Evolutionary conservation across 2,888 invertebrate species (phyloP), one percentile per base, ranked within the genome.

Genomic region (Ophion ventricosus): DNA sequence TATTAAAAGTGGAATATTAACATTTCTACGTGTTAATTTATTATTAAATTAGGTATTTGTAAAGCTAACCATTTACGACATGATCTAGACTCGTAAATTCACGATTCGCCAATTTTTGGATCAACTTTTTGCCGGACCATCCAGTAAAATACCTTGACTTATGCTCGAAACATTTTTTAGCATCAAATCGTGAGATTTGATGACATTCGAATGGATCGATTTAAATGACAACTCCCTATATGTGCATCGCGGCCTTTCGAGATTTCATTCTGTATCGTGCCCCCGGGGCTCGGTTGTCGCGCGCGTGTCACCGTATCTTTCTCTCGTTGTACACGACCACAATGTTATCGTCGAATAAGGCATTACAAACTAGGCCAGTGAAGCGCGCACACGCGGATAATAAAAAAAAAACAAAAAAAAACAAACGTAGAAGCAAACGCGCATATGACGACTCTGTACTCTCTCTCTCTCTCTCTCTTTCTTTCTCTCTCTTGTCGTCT

Each of bases 311-410:
- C 67, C 67, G 40, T 78, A 59, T 49, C 49, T 49, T 49, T 70
- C 29, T 75, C 75, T 57, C 66, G 69, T 72, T 73, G 59, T 70
- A 66, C 49, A 70, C 49, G 54, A 17, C 49, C 49, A 49, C 49
- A 17, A 49, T 49, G 17, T 66, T 59, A 67, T 69, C 64, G 66
- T 80, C 76, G 76, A 83, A 76, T 73, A 67, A 59, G 72, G 76
- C 70, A 80, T 80, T 74, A 26, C 54, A 73, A 83, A 76, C 80
- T 80, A 80, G 83, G 83, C 59, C 83, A 73, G 26, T 61, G 54
- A 78, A 67, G 70, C 79, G 69, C 56, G 66, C 66, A 67, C 40
- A 59, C 17, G 14, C 49, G 49, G 14, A 49, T 49, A 14, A 10
- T 10, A 40, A 40, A 40, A 40, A 14, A 43, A 43, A 43, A 14